Evolutionary conservation across 2,797 vertebrate species (phyloP), one percentile per base, ranked within the genome.

Genomic region (Erpetoichthys calabaricus): DNA sequence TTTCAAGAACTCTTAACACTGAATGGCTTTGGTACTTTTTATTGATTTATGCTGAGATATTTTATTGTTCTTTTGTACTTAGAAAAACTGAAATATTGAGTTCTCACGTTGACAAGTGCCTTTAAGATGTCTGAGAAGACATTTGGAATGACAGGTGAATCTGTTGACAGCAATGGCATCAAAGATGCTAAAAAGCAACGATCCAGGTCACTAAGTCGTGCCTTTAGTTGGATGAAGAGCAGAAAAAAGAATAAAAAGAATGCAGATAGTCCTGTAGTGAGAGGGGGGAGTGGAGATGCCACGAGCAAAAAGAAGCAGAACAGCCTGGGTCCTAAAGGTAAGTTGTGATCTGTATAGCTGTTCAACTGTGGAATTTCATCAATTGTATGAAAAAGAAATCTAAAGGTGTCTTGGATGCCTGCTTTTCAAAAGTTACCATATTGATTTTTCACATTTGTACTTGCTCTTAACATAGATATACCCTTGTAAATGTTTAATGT

Each of bases 181-280:
- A 80, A 75, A 56, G 72, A 80, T 53, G 42, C 55, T 59, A 80
- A 68, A 57, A 93, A 79, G 80, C 82, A 82, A 67, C 85, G 86
- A 55, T 73, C 73, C 2, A 79, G 70, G 53, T 82, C 88, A 42
- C 65, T 97, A 53, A 80, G 89, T 42, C 72, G 89, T 44, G 91
- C 91, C n/a, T 70, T 95, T 65, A 86, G 77, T 72, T 96, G 91
- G 92, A 68, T 94, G 7, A 89, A 91, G 67, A 79, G 87, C 45
- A 87, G 82, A 68, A 84, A 85, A 75, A 80, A 75, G 71, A 83
- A 61, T 65, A 70, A 65, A 64, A 88, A 80, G 65, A 60, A 64
- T 25, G 25, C 25, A 44, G 53, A 59, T 25, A 25, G 25, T 25
- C 25, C 25, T 25, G 25, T 25, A 25, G 25, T 2, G 25, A 25